Percentiles rank a stretch among this genome's conserved stretches.
Evolutionary conservation across 23 tunicate genomes (phyloP).

Genomic region (Trididemnum clinides): DNA sequence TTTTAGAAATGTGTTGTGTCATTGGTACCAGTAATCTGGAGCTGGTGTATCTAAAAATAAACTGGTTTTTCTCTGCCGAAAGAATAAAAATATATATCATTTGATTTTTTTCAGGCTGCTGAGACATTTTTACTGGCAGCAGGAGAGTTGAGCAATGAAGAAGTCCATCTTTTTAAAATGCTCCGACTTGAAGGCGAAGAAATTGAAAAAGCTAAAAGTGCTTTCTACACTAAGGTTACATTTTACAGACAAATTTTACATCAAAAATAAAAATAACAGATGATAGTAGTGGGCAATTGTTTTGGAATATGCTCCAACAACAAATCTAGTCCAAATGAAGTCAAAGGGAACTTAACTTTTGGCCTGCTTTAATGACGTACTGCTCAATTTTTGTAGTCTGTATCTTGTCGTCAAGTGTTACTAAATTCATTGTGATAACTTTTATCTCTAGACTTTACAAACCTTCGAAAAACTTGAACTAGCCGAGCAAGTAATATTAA

Average conservation of each 20-base stretch:
- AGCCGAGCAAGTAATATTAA: conserved; percentile 52
- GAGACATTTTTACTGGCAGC: conserved; percentile 52
- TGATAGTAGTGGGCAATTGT: no score
- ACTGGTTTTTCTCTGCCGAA: not conserved
- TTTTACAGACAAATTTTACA: not conserved
- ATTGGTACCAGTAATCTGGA: no score
- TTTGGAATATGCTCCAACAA: no score
- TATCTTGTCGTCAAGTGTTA: no score
- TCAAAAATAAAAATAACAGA: no score
- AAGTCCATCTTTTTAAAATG: conserved; percentile 28
- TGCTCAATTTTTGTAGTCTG: no score
- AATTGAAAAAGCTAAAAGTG: conserved; percentile 23
- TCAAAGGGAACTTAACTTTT: no score
- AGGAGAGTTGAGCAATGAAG: conserved; percentile 38
- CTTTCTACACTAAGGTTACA: conserved; percentile 64
- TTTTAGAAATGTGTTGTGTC: no score
- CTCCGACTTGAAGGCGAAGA: conserved; percentile 46
- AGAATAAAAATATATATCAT: not conserved
- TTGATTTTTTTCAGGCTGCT: conserved; percentile 44
- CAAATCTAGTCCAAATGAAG: no score
- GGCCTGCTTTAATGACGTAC: no score
- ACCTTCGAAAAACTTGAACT: conserved; percentile 63
- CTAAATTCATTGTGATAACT: no score
- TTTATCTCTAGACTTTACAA: conserved; percentile 35
- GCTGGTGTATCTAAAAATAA: no score